Percentiles rank a stretch among this genome's conserved stretches.
Evolutionary conservation across 2,888 invertebrate genomes (phyloP).

Genomic region (Hirtodrosophila confusa): DNA sequence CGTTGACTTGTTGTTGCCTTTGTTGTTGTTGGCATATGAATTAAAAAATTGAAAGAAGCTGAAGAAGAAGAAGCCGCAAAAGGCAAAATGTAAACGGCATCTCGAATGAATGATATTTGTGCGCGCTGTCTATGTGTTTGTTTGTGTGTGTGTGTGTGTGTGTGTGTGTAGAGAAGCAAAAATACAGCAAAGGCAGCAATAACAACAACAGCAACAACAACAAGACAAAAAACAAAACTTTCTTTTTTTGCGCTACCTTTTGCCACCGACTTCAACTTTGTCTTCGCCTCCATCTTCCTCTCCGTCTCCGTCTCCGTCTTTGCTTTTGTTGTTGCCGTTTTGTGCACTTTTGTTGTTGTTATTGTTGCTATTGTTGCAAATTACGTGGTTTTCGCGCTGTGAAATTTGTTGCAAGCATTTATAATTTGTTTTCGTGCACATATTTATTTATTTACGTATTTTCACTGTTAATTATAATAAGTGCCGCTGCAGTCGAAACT

Average conservation of each 20-base stretch:
- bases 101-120: constrained; percentile 65
- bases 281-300: constrained; percentile 24
- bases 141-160: constrained; percentile 23
- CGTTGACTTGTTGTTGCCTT: constrained; percentile 11
- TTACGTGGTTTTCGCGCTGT: constrained; percentile 67
- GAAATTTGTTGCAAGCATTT: constrained; percentile 71
- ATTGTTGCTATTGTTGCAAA: constrained; percentile 52
- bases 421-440: constrained; percentile 44
- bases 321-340: constrained; percentile 21
- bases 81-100: constrained; percentile 62
- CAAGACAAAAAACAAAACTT: constrained; percentile 66
- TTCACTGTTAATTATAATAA: constrained; percentile 70
- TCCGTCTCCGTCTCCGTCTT: background rate
- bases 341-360: constrained; percentile 14
- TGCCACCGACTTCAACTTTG: constrained; percentile 57
- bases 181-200: constrained; percentile 34
- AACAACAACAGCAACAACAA: constrained; percentile 44
- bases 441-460: constrained; percentile 37
- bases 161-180: constrained; percentile 65
- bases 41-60: constrained; percentile 40
- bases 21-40: constrained; percentile 44
- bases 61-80: constrained; percentile 42
- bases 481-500: constrained; percentile 45
- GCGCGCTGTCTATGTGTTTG: constrained; percentile 23
- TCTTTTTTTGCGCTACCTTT: constrained; percentile 78